phyloP scores from a whole-genome alignment of 2,797 vertebrate species.

The Characodon lateralis region DNA sequence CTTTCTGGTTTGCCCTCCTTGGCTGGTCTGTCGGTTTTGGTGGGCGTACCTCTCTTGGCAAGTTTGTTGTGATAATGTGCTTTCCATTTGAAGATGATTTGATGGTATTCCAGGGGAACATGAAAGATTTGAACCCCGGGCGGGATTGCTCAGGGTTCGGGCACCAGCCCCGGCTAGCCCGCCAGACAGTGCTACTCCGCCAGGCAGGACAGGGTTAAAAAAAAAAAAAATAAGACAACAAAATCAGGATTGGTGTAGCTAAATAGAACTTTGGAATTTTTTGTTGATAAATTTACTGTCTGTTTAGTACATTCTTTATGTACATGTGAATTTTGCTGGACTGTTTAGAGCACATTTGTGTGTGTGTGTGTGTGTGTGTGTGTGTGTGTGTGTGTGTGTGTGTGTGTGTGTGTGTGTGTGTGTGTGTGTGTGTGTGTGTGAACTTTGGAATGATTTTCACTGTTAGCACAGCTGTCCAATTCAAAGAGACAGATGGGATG shows the following conservation, averaged over 20 bases:
- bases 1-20: too few relatives aligned
- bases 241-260: neutral
- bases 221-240: neutral
- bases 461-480: constrained; percentile 78
- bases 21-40: too few relatives aligned
- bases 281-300: neutral
- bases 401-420: neutral
- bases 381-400: constrained; percentile 8
- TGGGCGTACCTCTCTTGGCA: too few relatives aligned
- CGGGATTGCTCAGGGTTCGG: too few relatives aligned
- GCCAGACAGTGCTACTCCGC: too few relatives aligned
- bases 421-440: constrained; percentile 22
- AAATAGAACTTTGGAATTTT: neutral
- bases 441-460: constrained; percentile 51
- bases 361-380: constrained; percentile 5
- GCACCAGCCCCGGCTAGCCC: too few relatives aligned
- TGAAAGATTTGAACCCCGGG: too few relatives aligned
- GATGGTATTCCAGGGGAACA: too few relatives aligned
- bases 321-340: neutral
- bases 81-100: too few relatives aligned
- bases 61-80: too few relatives aligned
- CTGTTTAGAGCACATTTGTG: neutral
- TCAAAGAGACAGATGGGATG: constrained; percentile 69
- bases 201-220: too few relatives aligned
- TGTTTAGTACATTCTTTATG: neutral